Percentiles rank a stretch among this genome's conserved stretches.
phyloP scores from a whole-genome alignment of 1,140 invertebrate species.

The Hesperophylax magnus region DNA sequence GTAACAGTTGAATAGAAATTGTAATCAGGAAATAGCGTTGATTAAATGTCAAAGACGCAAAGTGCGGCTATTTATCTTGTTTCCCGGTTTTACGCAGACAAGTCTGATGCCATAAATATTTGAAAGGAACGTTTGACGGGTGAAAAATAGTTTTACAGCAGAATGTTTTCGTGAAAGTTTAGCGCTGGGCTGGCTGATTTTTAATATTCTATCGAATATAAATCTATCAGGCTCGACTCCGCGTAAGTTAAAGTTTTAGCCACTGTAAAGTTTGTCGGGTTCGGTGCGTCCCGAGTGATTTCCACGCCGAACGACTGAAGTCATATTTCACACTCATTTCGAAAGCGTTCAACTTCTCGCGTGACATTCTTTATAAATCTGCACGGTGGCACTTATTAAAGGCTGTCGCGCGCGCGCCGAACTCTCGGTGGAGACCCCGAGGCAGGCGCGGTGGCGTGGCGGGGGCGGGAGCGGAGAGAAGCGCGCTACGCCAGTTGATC shows the following conservation, averaged over 20 bases:
- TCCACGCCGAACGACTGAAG: conserved; percentile 19
- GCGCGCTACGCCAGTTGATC: conserved; percentile 39
- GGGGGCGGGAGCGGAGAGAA: conserved; percentile 17
- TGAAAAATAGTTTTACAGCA: no score
- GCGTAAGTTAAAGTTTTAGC: conserved; percentile 6
- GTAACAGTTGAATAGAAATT: no score
- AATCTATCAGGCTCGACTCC: conserved; percentile 6
- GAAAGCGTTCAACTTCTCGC: conserved; percentile 46
- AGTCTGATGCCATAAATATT: no score
- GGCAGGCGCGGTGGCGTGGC: background rate
- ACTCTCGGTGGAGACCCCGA: background rate
- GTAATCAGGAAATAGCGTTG: no score
- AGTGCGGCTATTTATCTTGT: no score
- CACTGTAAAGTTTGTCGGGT: conserved; percentile 16
- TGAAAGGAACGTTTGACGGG: no score
- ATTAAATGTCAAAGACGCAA: no score
- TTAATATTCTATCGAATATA: conserved; percentile 25
- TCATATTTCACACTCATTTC: conserved; percentile 47
- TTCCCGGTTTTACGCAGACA: no score
- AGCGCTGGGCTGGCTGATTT: background rate
- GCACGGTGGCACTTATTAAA: conserved; percentile 48
- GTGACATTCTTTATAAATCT: conserved; percentile 48
- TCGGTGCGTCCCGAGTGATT: conserved; percentile 33
- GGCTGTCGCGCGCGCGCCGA: conserved; percentile 33
- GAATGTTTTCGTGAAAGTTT: no score